These are phyloP conservation scores for Parnassius apollo DNA, from an alignment of 2,888 invertebrate genomes.

Conservation along the genomic window DNA sequence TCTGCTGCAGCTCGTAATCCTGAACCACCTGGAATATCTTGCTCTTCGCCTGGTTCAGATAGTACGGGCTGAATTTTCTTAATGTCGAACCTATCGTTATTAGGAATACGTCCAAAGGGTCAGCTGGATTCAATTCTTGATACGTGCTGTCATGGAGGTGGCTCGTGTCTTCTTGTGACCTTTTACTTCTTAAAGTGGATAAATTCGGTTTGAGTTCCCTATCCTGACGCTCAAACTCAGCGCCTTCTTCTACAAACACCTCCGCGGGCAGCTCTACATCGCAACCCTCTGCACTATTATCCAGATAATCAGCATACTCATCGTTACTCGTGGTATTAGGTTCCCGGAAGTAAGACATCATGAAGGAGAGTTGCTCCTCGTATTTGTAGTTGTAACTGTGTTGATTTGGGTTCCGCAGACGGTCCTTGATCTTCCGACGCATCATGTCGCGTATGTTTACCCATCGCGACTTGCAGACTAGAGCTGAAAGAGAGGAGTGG, in stretches of 20 bases:
- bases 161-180: slow-evolving; percentile 35
- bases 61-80: slow-evolving; percentile 62
- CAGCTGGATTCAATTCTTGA: slow-evolving; percentile 54
- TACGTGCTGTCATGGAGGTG: slow-evolving; percentile 29
- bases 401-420: slow-evolving; percentile 49
- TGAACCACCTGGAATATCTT: slow-evolving; percentile 74
- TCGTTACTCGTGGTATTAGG: slow-evolving; percentile 35
- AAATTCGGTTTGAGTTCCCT: slow-evolving; percentile 46
- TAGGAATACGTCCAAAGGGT: slow-evolving; percentile 64
- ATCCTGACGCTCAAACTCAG: slow-evolving; percentile 40
- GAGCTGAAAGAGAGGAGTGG: slow-evolving; percentile 44
- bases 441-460: slow-evolving; percentile 71
- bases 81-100: slow-evolving; percentile 64
- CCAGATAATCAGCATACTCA: slow-evolving; percentile 49
- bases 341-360: slow-evolving; percentile 61
- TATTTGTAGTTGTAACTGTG: slow-evolving; percentile 63
- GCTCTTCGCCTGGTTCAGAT: slow-evolving; percentile 69
- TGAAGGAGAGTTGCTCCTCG: slow-evolving; percentile 62
- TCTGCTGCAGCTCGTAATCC: slow-evolving; percentile 69
- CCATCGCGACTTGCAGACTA: slow-evolving; percentile 66
- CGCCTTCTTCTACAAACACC: slow-evolving; percentile 42
- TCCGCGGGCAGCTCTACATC: slow-evolving; percentile 49
- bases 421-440: slow-evolving; percentile 57
- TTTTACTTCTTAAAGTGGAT: slow-evolving; percentile 32
- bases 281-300: slow-evolving; percentile 40